A percentile compares a stretch with the other conserved stretches of the same genome.
These are phyloP conservation scores for Tapera naevia DNA, from an alignment of 2,797 vertebrate genomes.

Conservation along the genomic window DNA sequence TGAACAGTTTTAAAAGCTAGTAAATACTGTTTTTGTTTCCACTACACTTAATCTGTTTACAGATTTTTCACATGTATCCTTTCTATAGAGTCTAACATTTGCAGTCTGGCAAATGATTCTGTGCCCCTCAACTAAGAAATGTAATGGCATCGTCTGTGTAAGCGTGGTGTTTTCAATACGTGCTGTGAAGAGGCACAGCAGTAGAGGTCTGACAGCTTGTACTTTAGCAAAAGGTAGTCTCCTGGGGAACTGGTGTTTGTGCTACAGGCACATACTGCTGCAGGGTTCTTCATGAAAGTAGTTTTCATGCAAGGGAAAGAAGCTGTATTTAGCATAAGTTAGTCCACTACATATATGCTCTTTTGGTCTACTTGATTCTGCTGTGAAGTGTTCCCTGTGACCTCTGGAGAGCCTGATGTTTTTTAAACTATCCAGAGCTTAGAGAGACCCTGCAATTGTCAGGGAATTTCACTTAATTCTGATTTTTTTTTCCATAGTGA, in stretches of 20 bases:
- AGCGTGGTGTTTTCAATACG: not conserved
- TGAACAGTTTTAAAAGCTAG: not conserved
- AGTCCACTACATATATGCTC: rapidly evolving
- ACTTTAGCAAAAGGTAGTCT: not conserved
- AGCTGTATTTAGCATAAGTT: not conserved
- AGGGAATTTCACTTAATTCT: not conserved
- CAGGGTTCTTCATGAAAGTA: not conserved
- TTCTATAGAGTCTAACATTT: not conserved
- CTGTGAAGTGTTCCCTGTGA: not conserved
- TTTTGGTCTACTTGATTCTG: not conserved
- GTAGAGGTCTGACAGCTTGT: not conserved
- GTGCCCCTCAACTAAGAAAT: not conserved
- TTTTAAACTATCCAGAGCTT: not conserved
- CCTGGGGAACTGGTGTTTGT: not conserved
- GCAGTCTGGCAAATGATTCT: not conserved
- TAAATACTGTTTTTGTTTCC: not conserved
- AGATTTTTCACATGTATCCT: not conserved
- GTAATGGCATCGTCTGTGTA: not conserved
- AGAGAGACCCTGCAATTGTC: not conserved
- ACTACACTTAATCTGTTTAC: not conserved
- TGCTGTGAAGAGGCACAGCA: not conserved
- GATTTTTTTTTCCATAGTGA: not conserved
- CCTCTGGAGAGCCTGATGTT: not conserved
- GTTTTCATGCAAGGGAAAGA: not conserved
- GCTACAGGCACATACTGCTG: not conserved